A percentile compares a stretch with the other conserved stretches of the same genome.
phyloP scores from a whole-genome alignment of 2,113 vertebrate species.

The Malaclemys terrapin region DNA sequence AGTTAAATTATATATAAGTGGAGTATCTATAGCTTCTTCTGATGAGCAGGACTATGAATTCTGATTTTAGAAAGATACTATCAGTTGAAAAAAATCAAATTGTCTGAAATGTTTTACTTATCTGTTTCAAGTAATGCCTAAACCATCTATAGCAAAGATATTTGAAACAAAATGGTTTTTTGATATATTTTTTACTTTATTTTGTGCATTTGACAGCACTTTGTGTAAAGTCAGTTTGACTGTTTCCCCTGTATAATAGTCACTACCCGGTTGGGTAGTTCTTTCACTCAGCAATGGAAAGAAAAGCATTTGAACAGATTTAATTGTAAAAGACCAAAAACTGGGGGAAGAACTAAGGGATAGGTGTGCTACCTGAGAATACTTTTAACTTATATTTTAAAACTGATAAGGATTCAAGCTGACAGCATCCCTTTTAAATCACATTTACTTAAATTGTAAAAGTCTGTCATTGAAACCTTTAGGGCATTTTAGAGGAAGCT shows the following conservation, averaged over 20 bases:
- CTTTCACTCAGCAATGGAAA: background rate
- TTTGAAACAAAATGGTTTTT: background rate
- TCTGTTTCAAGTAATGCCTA: background rate
- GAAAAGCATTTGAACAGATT: background rate
- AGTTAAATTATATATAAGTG: background rate
- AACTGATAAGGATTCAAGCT: background rate
- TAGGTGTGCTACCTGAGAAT: background rate
- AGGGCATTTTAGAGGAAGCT: background rate
- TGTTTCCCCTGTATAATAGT: background rate
- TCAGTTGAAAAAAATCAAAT: background rate
- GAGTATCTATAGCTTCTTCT: background rate
- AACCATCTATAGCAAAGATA: background rate
- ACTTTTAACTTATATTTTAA: background rate
- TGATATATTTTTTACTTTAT: background rate
- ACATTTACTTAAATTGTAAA: background rate
- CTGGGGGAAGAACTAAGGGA: background rate
- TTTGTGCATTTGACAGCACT: background rate
- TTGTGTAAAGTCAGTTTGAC: background rate
- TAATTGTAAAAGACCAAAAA: background rate
- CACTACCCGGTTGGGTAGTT: background rate
- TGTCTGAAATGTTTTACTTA: background rate
- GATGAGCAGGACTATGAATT: background rate
- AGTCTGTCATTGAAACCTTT: background rate
- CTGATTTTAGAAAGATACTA: background rate
- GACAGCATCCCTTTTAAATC: background rate